A percentile compares a stretch with the other conserved stretches of the same genome.
phyloP scores from a whole-genome alignment of 2,113 vertebrate species.

The Catharus fuscescens region DNA sequence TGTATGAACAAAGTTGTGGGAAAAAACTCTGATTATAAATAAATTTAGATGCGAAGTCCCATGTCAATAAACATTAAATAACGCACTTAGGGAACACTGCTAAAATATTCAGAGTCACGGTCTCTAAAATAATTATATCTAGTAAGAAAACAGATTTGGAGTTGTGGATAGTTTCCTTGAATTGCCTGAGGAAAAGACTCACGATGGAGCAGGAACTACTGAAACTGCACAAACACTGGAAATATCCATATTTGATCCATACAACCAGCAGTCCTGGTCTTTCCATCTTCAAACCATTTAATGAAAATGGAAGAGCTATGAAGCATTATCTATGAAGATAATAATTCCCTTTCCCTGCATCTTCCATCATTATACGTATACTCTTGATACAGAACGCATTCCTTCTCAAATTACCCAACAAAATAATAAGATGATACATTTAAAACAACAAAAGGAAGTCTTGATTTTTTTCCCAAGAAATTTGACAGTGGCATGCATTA shows the following conservation, averaged over 20 bases:
- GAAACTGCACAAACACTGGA: neutral
- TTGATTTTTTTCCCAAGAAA: neutral
- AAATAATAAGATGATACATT: constrained; percentile 5
- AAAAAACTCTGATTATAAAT: neutral
- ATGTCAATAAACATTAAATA: neutral
- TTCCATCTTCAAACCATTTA: neutral
- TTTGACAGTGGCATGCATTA: neutral
- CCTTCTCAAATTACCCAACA: neutral
- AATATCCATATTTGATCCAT: neutral
- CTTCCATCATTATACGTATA: neutral
- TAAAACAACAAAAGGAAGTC: constrained; percentile 2
- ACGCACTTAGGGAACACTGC: neutral
- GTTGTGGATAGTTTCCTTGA: neutral
- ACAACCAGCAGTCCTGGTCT: neutral
- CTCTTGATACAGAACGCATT: neutral
- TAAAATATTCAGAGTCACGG: neutral
- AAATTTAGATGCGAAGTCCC: neutral
- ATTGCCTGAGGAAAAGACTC: neutral
- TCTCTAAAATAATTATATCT: neutral
- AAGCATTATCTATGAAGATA: neutral
- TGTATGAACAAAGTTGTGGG: neutral
- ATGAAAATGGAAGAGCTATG: neutral
- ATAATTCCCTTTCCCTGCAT: neutral
- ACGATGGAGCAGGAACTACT: neutral
- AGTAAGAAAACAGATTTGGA: neutral